Base-by-base conservation (phyloP, 2,888 invertebrate species). In the Pandemis cinnamomeana region DNA sequence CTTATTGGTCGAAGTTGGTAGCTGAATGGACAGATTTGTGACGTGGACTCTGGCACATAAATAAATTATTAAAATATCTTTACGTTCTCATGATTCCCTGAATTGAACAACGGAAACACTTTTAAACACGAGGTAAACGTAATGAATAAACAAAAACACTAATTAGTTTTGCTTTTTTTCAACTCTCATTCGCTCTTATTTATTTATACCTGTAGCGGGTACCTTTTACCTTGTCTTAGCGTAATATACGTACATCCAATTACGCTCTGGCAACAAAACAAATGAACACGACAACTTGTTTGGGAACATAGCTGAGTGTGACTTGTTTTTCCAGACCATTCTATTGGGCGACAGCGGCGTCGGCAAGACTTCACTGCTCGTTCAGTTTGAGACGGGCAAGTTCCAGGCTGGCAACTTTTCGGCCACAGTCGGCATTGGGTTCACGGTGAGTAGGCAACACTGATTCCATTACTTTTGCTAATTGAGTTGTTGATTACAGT, bases 301-400 rank as follows among this genome's bases (percentile, higher is more conserved):
- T 60, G 8, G 58, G 2, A 60, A 10, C 27, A 7, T 15, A 0
- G 15, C 7, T 8, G 44, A 20, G n/a, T 0, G 3, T 42, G 44
- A 71, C 71, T 77, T 77, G 20, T 83, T 71, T 83, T 91, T 93
- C 61, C 95, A 98, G 98, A 98, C 98, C 76, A 98, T 98, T 82
- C 95, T 98, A n/a, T 95, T 98, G 48, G 98, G 98, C 0, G 98
- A 98, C 93, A 98, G 98, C 78, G 98, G 98, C 7, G 98, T 98
- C 15, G 98, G 98, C 7, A 98, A 98, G 92, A 98, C 98, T 0
- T 98, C 98, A 3, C 95, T 99, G 70, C 94, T 99, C 77, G 98
- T 98, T 46, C 98, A 98, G 93, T 99, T 98, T 88, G 98, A 98
- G 90, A 98, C 98, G 13, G 98, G 98, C 69, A 97, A 96, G 91